Evolutionary conservation across 2,797 vertebrate species (phyloP).

Genomic region (Micromesistius poutassou): DNA sequence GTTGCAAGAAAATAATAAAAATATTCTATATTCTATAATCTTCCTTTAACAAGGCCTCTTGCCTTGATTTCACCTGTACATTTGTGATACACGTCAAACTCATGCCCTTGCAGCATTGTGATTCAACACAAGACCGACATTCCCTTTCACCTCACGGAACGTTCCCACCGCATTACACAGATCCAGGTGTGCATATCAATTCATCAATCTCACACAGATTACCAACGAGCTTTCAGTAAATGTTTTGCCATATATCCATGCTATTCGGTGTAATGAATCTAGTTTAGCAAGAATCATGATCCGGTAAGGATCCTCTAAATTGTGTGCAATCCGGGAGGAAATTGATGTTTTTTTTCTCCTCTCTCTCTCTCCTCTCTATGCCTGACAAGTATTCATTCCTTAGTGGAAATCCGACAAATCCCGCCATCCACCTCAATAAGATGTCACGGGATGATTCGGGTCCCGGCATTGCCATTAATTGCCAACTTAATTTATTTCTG

Average conservation of each 20-base stretch:
- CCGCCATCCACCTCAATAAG: not conserved
- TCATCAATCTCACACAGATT: constrained; percentile 53
- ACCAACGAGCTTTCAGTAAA: constrained; percentile 51
- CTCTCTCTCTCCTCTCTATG: not conserved
- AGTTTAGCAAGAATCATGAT: constrained; percentile 43
- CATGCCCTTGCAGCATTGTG: constrained; percentile 11
- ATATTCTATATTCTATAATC: not conserved
- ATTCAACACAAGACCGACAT: constrained; percentile 24
- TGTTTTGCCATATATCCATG: constrained; percentile 30
- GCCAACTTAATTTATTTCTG: constrained; percentile 27
- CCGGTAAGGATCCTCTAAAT: constrained; percentile 20
- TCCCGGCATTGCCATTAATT: constrained; percentile 15
- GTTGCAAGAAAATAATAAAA: not conserved
- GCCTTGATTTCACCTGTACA: not conserved
- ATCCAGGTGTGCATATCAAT: constrained; percentile 58
- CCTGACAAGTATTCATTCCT: constrained; percentile 20
- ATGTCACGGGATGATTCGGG: constrained; percentile 9
- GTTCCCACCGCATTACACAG: constrained; percentile 22
- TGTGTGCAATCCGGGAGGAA: constrained; percentile 28
- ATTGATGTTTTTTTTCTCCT: constrained; percentile 35
- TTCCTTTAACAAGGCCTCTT: not conserved
- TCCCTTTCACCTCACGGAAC: constrained; percentile 4
- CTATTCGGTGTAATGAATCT: constrained; percentile 47
- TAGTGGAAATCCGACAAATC: constrained; percentile 24
- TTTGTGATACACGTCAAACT: not conserved